These are phyloP conservation scores for Misgurnus mizolepis DNA, from an alignment of 2,113 vertebrate species.

Conservation along the genomic window DNA sequence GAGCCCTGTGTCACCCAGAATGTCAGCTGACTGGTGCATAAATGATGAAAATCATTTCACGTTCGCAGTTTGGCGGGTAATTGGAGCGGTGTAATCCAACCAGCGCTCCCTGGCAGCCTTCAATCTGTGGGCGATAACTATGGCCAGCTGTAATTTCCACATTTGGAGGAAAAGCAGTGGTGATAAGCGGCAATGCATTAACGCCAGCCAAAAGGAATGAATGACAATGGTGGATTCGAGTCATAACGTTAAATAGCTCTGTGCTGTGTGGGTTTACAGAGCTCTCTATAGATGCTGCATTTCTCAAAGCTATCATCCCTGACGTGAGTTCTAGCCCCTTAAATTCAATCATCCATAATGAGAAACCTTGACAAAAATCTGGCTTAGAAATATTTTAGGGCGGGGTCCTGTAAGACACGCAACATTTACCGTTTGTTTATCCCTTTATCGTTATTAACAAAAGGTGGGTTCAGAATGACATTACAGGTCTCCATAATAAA, in stretches of 20 bases:
- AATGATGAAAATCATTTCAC: conserved; percentile 61
- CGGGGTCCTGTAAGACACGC: neutral
- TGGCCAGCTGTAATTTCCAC: conserved; percentile 42
- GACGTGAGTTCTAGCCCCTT: neutral
- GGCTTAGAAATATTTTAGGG: conserved; percentile 8
- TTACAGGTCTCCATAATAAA: neutral
- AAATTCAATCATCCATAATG: conserved; percentile 14
- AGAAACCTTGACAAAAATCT: neutral
- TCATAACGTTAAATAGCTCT: neutral
- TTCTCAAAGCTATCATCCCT: neutral
- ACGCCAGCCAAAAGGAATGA: conserved; percentile 38
- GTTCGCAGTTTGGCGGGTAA: conserved; percentile 59
- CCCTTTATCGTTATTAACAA: conserved; percentile 14
- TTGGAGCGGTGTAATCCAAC: conserved; percentile 46
- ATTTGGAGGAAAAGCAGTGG: conserved; percentile 33
- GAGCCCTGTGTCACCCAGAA: conserved; percentile 7
- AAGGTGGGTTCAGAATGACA: conserved; percentile 2
- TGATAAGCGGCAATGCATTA: conserved; percentile 37
- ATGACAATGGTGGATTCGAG: conserved; percentile 33
- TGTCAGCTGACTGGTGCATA: conserved; percentile 50
- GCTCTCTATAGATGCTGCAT: conserved; percentile 21
- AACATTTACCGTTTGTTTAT: neutral
- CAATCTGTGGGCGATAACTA: conserved; percentile 47
- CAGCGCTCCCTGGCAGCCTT: conserved; percentile 34
- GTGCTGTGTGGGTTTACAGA: conserved; percentile 14